Evolutionary conservation across 2,113 vertebrate genomes (phyloP), one percentile per base, ranked within the genome.

Genomic region (Oplegnathus fasciatus): DNA sequence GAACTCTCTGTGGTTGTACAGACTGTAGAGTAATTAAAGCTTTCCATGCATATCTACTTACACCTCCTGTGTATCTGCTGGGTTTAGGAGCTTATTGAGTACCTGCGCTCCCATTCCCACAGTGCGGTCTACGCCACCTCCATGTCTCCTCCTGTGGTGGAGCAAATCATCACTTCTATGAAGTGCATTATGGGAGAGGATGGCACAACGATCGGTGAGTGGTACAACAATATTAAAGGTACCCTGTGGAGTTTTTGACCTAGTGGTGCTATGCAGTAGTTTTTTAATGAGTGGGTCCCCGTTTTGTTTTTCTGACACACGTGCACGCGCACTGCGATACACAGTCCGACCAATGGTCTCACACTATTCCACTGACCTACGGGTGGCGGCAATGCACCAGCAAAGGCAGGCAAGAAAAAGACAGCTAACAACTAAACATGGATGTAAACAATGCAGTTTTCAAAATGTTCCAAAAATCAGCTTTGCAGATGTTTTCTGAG

Each of bases 141-240:
- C 22, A 90, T 98, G 94, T 98, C 98, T 8, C 97, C 97, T 66
- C 98, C 98, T 76, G 96, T 99, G 46, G 95, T 96, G 86, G 96
- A 98, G 91, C 98, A 99, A 95, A 96, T 99, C 91, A 94, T 98
- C 94, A 95, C 97, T 95, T 97, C 97, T 17, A 96, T 99, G 97
- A 98, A 97, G 94, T 98, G 97, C 91, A 97, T 99, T 95, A 98
- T 98, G 98, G 98, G 97, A 91, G 95, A 97, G 91, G 97, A 99
- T 84, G 98, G 98, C 91, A 97, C 97, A 65, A 96, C 89, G 28
- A 80, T 97, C 46, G 98, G 98, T 98, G 84, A 80, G 85, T 70
- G 9, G 5, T 10, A 6, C 5, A 22, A 14, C 4, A 24, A 28
- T 65, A 13, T 18, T 26, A 26, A 55, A 48, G 55, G 28, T 26